Base-by-base conservation (phyloP, 2,797 vertebrate genomes). In the Dryobates pubescens region DNA sequence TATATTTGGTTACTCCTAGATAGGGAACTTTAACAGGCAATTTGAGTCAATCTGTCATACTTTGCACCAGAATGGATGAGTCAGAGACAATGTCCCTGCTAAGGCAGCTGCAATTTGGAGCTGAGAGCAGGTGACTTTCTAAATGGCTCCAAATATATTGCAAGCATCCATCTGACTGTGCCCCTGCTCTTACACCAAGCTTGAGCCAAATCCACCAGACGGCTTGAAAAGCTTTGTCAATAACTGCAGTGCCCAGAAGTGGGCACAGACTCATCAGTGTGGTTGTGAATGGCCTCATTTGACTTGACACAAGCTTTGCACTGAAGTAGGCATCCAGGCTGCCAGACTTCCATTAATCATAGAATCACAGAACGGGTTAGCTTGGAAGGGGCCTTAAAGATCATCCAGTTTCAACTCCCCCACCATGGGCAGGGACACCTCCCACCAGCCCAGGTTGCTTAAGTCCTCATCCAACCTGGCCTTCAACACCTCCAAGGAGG, bases 11-110 rank as follows among this genome's bases (percentile, higher is more conserved):
- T 89, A 54, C 79, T 82, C 56, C 57, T 57, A 64, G 69, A 71
- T 3, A 61, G 68, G 70, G 54, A 81, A 57, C 79, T 85, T 71
- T 17, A 90, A 30, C 12, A 29, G 76, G 79, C 87, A 91, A 92
- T 91, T 94, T 57, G 18, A 87, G 72, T 20, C 95, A 30, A 87
- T 91, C 84, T 92, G 79, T 77, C 89, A 73, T 43, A 29, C 53
- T 73, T 19, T 70, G 68, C 75, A 76, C 47, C 47, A 12, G 74
- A 72, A 85, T 2, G 75, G 72, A 93, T 87, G 88, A 93, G 68
- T 93, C 89, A 87, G 68, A 84, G 62, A 67, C 53, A 43, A 32
- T 3, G 72, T 61, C 88, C 75, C 62, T 57, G 82, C 72, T 73
- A 18, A 71, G 75, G 75, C 68, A 89, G 84, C 69, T 64, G 87